Conservation (phyloP, 2,888 invertebrate species). For the Drosophila kambysellisi region DNA sequence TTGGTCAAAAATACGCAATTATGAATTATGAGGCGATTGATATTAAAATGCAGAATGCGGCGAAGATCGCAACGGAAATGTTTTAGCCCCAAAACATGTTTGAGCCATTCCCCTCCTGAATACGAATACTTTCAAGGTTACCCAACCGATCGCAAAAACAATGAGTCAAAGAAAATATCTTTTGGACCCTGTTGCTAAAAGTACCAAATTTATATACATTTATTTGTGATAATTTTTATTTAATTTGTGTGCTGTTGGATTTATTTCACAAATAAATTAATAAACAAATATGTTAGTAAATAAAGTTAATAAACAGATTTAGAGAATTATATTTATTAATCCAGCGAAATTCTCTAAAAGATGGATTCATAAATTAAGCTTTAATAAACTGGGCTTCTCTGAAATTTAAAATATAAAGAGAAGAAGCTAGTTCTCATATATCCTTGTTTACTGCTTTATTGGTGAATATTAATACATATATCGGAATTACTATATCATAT, state of each 20-base stretch:
- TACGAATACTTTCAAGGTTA: conserved; percentile 2
- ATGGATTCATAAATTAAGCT: background rate
- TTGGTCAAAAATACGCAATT: conserved; percentile 64
- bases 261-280: background rate
- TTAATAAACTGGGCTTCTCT: background rate
- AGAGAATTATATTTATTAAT: background rate
- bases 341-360: background rate
- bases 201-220: background rate
- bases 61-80: conserved; percentile 52
- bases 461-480: background rate
- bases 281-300: background rate
- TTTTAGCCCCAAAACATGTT: conserved; percentile 23
- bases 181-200: background rate
- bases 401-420: background rate
- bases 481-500: background rate
- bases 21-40: conserved; percentile 62
- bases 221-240: background rate
- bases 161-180: background rate
- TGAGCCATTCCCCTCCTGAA: background rate
- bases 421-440: background rate
- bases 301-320: background rate
- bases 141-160: background rate
- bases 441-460: background rate
- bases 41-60: conserved; percentile 61
- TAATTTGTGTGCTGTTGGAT: background rate